Conservation (phyloP, 2,888 invertebrate genomes). For the Altica lythri region DNA sequence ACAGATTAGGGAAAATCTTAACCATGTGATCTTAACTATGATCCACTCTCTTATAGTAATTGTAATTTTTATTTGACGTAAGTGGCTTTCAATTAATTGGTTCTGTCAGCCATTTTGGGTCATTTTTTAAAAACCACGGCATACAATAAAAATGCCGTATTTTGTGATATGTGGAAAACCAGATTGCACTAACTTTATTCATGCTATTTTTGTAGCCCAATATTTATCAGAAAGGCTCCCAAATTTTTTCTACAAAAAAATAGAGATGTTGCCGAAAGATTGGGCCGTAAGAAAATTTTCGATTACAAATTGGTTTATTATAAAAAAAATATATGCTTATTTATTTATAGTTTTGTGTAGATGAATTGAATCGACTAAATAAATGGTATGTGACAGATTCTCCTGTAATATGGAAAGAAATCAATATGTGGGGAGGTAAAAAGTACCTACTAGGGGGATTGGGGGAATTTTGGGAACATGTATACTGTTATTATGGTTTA, state of each 20-base stretch:
- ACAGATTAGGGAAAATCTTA: too few relatives aligned
- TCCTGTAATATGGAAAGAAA: conserved; percentile 67
- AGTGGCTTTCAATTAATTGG: too few relatives aligned
- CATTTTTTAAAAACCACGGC: too few relatives aligned
- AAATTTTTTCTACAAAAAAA: conserved; percentile 60
- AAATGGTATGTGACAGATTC: conserved; percentile 63
- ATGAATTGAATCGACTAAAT: conserved; percentile 59
- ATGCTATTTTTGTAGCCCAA: conserved; percentile 62
- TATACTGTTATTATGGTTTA: conserved; percentile 64
- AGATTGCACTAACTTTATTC: conserved; percentile 60
- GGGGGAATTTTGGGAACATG: conserved; percentile 66
- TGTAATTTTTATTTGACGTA: too few relatives aligned
- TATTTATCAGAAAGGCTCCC: conserved; percentile 62
- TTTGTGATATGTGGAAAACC: conserved; percentile 64
- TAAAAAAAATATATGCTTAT: not conserved
- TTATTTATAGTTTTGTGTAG: conserved; percentile 58
- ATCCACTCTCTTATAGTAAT: too few relatives aligned
- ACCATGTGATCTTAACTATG: too few relatives aligned
- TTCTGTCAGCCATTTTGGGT: too few relatives aligned
- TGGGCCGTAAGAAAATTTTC: conserved; percentile 53
- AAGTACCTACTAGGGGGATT: conserved; percentile 65
- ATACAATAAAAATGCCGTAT: conserved; percentile 54
- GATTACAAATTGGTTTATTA: too few relatives aligned
- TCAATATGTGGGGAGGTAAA: conserved; percentile 61
- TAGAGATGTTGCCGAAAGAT: conserved; percentile 58